Conservation (phyloP, 2,113 vertebrate genomes). For the Micronycteris hirsuta region DNA sequence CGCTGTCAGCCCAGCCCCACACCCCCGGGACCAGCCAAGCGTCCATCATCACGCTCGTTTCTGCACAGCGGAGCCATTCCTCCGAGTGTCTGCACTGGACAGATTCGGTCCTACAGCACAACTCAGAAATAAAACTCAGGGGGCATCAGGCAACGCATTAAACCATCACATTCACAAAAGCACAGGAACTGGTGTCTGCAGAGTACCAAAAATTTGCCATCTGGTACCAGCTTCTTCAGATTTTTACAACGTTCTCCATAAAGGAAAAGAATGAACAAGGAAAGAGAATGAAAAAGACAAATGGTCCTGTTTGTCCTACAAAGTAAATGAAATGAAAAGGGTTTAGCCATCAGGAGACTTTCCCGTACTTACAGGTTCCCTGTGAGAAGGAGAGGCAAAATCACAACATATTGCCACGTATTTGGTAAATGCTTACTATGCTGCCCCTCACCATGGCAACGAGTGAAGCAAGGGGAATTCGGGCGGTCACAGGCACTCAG, state of each 20-base stretch:
- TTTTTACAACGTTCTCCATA: not conserved
- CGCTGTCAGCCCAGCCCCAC: not conserved
- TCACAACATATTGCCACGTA: not conserved
- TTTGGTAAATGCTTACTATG: slow-evolving; percentile 22
- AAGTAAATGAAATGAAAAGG: not conserved
- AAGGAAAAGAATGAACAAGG: not conserved
- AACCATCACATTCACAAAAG: slow-evolving; percentile 53
- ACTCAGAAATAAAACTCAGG: slow-evolving; percentile 40
- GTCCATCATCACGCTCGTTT: not conserved
- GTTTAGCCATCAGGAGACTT: not conserved
- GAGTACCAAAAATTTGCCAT: slow-evolving; percentile 36
- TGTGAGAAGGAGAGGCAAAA: not conserved
- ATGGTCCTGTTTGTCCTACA: not conserved
- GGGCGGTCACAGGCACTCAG: not conserved
- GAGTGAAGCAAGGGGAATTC: not conserved
- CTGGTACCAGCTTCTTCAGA: slow-evolving; percentile 36
- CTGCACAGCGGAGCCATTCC: not conserved
- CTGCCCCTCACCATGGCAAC: slow-evolving; percentile 55
- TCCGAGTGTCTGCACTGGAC: not conserved
- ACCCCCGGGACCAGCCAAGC: not conserved
- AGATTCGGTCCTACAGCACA: not conserved
- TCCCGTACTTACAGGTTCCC: not conserved
- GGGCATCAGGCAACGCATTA: slow-evolving; percentile 42
- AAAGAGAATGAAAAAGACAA: not conserved
- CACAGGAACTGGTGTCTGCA: not conserved